phyloP scores from a whole-genome alignment of 2,797 vertebrate genomes.

The Parambassis ranga region DNA sequence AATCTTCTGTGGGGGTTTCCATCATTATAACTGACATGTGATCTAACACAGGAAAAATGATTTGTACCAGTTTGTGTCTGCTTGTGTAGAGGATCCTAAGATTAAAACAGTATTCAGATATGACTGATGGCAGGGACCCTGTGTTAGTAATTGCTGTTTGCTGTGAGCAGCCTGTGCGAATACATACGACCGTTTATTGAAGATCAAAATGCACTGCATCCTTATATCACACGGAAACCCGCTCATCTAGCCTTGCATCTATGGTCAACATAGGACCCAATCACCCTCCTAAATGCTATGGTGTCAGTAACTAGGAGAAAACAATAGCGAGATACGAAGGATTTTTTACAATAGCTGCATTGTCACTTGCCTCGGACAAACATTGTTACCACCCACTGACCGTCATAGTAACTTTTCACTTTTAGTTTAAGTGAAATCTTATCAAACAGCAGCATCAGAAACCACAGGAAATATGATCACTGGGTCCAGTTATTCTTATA shows the following conservation, averaged over 20 bases:
- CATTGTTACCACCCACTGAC: constrained; percentile 33
- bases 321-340: background rate
- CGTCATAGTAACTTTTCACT: constrained; percentile 60
- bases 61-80: constrained; percentile 60
- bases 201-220: background rate
- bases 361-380: constrained; percentile 16
- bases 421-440: constrained; percentile 61
- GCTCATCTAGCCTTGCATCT: too few relatives aligned
- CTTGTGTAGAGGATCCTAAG: constrained; percentile 42
- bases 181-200: background rate
- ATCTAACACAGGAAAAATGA: constrained; percentile 71
- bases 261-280: too few relatives aligned
- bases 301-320: background rate
- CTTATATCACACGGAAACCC: background rate
- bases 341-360: background rate
- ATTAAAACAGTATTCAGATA: constrained; percentile 56
- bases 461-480: constrained; percentile 69
- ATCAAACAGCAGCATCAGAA: constrained; percentile 57
- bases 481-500: constrained; percentile 77
- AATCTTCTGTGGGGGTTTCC: constrained; percentile 69
- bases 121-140: constrained; percentile 24
- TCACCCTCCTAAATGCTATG: background rate
- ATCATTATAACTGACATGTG: constrained; percentile 78
- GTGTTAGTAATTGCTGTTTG: constrained; percentile 47
- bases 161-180: background rate